Conservation (phyloP, 2,113 vertebrate genomes). For the Mesoclemmys tuberculata region DNA sequence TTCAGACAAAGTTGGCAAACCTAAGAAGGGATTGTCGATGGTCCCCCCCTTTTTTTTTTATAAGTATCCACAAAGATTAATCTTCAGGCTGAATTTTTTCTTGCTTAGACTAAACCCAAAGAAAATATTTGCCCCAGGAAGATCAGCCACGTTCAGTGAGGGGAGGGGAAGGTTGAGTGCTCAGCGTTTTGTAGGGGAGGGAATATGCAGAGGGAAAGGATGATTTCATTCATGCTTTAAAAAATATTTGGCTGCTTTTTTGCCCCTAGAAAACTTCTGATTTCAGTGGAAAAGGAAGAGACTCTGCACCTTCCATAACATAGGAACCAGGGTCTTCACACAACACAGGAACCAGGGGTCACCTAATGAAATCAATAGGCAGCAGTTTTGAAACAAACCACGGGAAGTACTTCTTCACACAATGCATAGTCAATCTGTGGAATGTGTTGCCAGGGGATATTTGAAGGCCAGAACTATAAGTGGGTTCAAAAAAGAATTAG, state of each 20-base stretch:
- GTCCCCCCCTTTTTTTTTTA: background rate
- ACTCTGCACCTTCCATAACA: conserved; percentile 16
- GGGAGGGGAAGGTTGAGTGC: background rate
- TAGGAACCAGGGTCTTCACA: background rate
- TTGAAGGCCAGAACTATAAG: too few relatives aligned
- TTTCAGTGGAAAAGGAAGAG: conserved; percentile 55
- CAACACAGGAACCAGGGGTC: too few relatives aligned
- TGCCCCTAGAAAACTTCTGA: conserved; percentile 61
- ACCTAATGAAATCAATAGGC: too few relatives aligned
- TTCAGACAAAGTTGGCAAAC: too few relatives aligned
- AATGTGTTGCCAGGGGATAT: too few relatives aligned
- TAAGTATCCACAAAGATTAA: conserved; percentile 47
- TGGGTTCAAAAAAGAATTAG: too few relatives aligned
- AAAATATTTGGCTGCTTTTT: background rate
- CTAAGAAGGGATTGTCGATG: background rate
- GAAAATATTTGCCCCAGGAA: background rate
- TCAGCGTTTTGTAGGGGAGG: conserved; percentile 38
- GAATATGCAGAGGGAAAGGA: conserved; percentile 60
- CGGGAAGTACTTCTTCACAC: too few relatives aligned
- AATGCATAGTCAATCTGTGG: too few relatives aligned
- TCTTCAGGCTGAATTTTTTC: conserved; percentile 38
- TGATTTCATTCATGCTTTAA: conserved; percentile 46
- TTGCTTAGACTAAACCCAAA: conserved; percentile 22
- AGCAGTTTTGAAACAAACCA: too few relatives aligned
- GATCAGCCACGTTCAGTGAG: conserved; percentile 53